Base-by-base conservation (phyloP, 1,140 invertebrate species). In the Bursaphelenchus mucronatus region DNA sequence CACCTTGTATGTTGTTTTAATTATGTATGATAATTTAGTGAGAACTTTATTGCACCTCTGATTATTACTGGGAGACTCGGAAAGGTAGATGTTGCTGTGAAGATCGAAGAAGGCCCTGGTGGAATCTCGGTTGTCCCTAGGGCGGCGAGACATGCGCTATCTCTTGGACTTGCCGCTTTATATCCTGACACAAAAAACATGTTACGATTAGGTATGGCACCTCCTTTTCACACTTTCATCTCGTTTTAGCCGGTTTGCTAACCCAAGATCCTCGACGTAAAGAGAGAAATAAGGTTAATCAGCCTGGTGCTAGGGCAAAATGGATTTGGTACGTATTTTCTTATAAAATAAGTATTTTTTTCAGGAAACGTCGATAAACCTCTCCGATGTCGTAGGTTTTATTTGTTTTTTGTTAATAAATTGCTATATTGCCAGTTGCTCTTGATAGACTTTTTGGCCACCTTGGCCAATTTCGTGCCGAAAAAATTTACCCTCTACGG, bases 241-340 rank as follows among this genome's bases (percentile, higher is more conserved):
- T 56, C 41, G 19, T 83, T 86, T 77, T 75, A 89, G 93, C 92
- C 83, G 94, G 94, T 52, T 82, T 97, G 64, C 82, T 98, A 39
- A 91, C 89, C 43, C 84, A 84, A 77, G 94, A 98, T 82, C 85
- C 83, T 55, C 86, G 94, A 62, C 83, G 78, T 41, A 86, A 86
- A 68, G 94, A 97, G 83, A 87, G 94, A 73, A 94, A 94, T 87
- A 96, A 97, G 86, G 88, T 88, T 51, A 94, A 93, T 50, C 91
- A 94, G 84, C 87, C 87, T 79, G 90, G 90, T 76, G 91, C 93
- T 41, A 88, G 94, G 78, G 89, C 87, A 76, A 94, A 92, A 82
- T 91, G 88, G 76, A 94, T 91, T 64, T 98, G 94, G 94, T 82
- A 74, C 62, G 73, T 67, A 63, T 55, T 53, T 47, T 66, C 44